phyloP scores from a whole-genome alignment of 2,888 invertebrate species.

The Euzophera pinguis region DNA sequence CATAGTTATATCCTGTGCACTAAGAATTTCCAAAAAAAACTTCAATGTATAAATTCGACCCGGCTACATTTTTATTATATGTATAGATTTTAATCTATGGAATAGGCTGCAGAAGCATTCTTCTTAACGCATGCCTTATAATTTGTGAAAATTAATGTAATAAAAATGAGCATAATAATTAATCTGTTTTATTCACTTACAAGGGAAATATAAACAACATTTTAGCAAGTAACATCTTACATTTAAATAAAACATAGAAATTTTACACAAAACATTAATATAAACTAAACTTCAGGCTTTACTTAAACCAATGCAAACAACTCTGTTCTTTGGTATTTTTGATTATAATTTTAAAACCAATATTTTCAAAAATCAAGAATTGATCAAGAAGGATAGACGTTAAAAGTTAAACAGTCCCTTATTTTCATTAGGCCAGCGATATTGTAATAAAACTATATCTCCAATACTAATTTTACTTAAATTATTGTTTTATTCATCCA shows the following conservation, averaged over 20 bases:
- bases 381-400: neutral
- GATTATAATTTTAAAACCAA: too few relatives aligned
- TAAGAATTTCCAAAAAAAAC: too few relatives aligned
- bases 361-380: too few relatives aligned
- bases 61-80: too few relatives aligned
- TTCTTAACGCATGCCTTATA: too few relatives aligned
- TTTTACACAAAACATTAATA: neutral
- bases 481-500: conserved; percentile 13
- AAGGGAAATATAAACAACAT: conserved; percentile 50
- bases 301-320: neutral
- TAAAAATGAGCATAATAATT: conserved; percentile 17
- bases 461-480: conserved; percentile 22
- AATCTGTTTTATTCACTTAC: conserved; percentile 53
- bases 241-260: conserved; percentile 17
- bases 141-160: neutral
- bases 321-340: too few relatives aligned
- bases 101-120: too few relatives aligned
- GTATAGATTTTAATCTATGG: too few relatives aligned
- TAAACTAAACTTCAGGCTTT: neutral
- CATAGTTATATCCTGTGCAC: too few relatives aligned
- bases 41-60: too few relatives aligned
- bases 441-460: conserved; percentile 46
- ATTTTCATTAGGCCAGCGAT: conserved; percentile 36
- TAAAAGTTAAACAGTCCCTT: conserved; percentile 9
- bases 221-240: conserved; percentile 31